Base-by-base conservation (phyloP, 2,113 vertebrate species). In the Xenopus laevis region DNA sequence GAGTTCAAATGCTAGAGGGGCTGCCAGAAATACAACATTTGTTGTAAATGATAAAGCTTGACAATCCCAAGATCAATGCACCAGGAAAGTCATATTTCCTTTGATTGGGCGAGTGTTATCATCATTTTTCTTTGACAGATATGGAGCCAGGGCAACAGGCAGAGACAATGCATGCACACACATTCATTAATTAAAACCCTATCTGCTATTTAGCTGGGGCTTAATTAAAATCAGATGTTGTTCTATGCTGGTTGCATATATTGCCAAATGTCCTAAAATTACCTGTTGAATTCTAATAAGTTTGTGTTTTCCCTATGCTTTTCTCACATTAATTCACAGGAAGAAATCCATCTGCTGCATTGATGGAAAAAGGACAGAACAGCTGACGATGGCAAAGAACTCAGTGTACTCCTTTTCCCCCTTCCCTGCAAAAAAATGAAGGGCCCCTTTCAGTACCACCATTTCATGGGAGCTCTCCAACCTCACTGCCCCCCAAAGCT, bases 231-330 rank as follows among this genome's bases (percentile, higher is more conserved):
- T 77, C 74, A 77, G 74, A 70, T 70, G 74, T 70, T 68, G 65
- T 52, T 70, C 66, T 70, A 58, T 69, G 66, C 66, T 70, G 70
- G 66, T 77, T 77, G 74, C 59, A 77, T 77, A 69, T 66, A 64
- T 77, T 77, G 66, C 68, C 69, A 77, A 77, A 77, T 77, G 74
- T 77, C 67, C 74, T 70, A 70, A 77, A 77, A 77, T 59, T 70
- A 77, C 70, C 74, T 77, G 74, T 64, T 77, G 74, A 55, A 77
- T 77, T 77, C 73, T 76, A 76, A 76, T 76, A 76, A 68, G 65
- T 76, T 76, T 65, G 68, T 76, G 73, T 76, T 76, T 27, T 76
- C 73, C 57, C 65, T 76, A 63, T 69, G 65, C 65, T 76, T 76
- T 62, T 46, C 68, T 65, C 73, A 76, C 73, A 75, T 76, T 76